Evolutionary conservation across 2,797 vertebrate species (phyloP).

Genomic region (Microtus obscurus): DNA sequence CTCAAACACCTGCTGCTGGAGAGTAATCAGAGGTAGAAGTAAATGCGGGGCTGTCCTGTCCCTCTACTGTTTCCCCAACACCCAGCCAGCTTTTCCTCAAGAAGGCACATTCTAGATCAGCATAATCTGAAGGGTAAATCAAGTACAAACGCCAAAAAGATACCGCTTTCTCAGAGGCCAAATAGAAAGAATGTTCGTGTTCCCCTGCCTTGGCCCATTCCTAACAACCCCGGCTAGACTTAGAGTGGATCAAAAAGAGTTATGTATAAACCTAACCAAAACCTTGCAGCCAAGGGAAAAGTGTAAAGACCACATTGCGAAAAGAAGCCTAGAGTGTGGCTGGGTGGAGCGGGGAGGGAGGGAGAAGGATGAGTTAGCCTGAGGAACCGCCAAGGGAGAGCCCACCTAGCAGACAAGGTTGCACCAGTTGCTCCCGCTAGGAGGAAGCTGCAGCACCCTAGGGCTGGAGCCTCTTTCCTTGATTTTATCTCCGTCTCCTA

Average conservation of each 20-base stretch:
- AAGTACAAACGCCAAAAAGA: conserved; percentile 58
- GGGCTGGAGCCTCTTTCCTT: neutral
- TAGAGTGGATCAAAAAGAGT: conserved; percentile 21
- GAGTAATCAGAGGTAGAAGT: neutral
- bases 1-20: neutral
- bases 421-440: neutral
- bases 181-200: conserved; percentile 58
- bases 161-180: conserved; percentile 47
- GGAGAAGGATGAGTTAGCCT: neutral
- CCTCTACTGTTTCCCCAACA: neutral
- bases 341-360: neutral
- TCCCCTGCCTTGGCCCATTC: conserved; percentile 24
- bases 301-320: neutral
- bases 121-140: conserved; percentile 58
- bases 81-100: conserved; percentile 3
- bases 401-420: neutral
- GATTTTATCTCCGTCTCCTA: neutral
- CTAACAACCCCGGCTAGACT: neutral
- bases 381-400: neutral
- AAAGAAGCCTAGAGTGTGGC: neutral
- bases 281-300: neutral
- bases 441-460: neutral
- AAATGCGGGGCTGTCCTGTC: neutral
- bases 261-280: conserved; percentile 49
- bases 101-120: conserved; percentile 50